Conservation (phyloP, 2,113 vertebrate species). For the Melanerpes formicivorus region DNA sequence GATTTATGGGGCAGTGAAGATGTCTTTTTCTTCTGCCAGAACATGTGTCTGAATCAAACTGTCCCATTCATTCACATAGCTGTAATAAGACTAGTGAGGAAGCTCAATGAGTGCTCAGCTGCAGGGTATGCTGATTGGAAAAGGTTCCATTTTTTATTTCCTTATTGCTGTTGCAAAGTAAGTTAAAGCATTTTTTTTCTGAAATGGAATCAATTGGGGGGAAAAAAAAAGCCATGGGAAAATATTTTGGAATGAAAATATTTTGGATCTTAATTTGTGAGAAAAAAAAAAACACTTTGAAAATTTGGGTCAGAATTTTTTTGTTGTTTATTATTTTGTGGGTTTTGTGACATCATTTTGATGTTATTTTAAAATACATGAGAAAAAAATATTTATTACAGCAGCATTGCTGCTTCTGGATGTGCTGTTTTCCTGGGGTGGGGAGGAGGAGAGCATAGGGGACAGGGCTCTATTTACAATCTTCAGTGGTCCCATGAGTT, state of each 20-base stretch:
- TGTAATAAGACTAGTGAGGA: background rate
- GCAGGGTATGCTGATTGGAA: background rate
- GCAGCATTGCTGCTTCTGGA: background rate
- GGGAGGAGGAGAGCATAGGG: background rate
- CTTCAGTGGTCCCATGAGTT: background rate
- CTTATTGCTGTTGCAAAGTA: background rate
- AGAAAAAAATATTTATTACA: background rate
- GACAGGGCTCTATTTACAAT: background rate
- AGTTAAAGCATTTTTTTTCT: background rate
- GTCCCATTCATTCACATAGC: background rate
- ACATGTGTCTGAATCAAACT: background rate
- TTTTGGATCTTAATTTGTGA: background rate
- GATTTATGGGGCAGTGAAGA: conserved; percentile 4
- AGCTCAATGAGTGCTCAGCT: background rate
- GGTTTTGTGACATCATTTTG: background rate
- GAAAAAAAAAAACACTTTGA: background rate
- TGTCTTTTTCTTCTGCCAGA: conserved; percentile 5
- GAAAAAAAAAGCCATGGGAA: background rate
- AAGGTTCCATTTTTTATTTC: background rate
- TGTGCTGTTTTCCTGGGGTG: background rate
- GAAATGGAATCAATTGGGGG: background rate
- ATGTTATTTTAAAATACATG: background rate
- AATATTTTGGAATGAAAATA: background rate
- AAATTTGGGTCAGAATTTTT: background rate
- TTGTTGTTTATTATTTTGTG: background rate